Base-by-base conservation (phyloP, 2,797 vertebrate genomes). In the Atherinosoma microstoma region DNA sequence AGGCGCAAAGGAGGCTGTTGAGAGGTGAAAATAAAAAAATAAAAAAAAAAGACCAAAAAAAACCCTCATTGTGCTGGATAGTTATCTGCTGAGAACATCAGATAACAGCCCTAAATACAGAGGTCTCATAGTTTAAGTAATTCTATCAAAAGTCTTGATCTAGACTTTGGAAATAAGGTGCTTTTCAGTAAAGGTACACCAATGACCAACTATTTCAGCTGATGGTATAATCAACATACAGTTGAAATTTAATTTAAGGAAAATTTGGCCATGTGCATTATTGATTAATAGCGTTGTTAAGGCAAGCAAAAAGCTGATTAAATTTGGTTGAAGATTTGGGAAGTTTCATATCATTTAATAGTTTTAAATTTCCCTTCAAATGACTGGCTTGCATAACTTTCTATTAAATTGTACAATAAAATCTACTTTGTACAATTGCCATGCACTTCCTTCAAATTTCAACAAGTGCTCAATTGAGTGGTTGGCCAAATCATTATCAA, bases 151-250 rank as follows among this genome's bases (percentile, higher is more conserved):
- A 18, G 4, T 9, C 4, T 47, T 40, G 6, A 16, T 53, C 51
- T n/a, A 11, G 35, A 61, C 22, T 59, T 27, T 56, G 6, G 1
- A 73, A 75, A 87, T 62, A 67, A 67, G 29, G 47, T 76, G 72
- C 57, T 65, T 71, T 83, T 70, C n/a, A 5, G 8, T 9, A 18
- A 13, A 13, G 54, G 27, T 66, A n/a, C 2, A 56, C 13, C 5
- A 67, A 53, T 54, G 32, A 62, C 18, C 2, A 67, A 65, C 13
- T 3, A 72, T 40, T 69, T 47, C 7, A 59, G 18, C 3, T 64
- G n/a, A 45, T 65, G 36, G 58, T 59, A 47, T 8, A 67, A 73
- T 32, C 36, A 16, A 51, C 47, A 27, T 67, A 82, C 47, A 58
- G 32, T 34, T 3, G 8, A 51, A n/a, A 11, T 47, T 38, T 2